phyloP scores from a whole-genome alignment of 1,140 invertebrate species.

The Vollenhovia emeryi region DNA sequence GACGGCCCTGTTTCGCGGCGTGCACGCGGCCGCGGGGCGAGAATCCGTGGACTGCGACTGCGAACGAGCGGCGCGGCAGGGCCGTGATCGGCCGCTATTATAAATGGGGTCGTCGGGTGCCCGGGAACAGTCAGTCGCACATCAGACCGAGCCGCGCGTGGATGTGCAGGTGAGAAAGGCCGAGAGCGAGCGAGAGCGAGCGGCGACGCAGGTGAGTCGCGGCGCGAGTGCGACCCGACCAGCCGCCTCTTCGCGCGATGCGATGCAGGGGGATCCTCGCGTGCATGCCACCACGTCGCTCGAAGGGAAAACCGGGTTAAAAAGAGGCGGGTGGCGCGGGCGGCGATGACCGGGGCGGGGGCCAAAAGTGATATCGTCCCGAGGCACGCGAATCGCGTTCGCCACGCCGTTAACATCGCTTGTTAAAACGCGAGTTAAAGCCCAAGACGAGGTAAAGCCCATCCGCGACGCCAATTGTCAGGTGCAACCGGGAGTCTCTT shows the following conservation, averaged over 20 bases:
- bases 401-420: background rate
- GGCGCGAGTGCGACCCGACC: slow-evolving; percentile 5
- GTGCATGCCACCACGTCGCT: background rate
- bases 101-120: slow-evolving; percentile 73
- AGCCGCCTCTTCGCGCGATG: background rate
- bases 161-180: slow-evolving; percentile 60
- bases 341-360: background rate
- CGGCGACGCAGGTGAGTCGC: slow-evolving; percentile 66
- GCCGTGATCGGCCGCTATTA: slow-evolving; percentile 70
- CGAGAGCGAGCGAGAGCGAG: slow-evolving; percentile 1
- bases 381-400: slow-evolving; percentile 34
- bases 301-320: slow-evolving; percentile 28
- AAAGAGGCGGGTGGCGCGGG: slow-evolving; percentile 5
- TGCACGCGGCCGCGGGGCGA: background rate
- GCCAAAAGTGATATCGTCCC: slow-evolving; percentile 35
- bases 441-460: background rate
- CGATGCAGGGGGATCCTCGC: slow-evolving; percentile 11
- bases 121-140: slow-evolving; percentile 74
- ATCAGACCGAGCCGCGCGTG: slow-evolving; percentile 65
- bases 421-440: background rate
- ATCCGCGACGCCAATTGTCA: slow-evolving; percentile 11
- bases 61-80: slow-evolving; percentile 66
- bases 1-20: slow-evolving; percentile 45
- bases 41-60: slow-evolving; percentile 50
- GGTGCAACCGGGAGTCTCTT: slow-evolving; percentile 13